A percentile compares a stretch with the other conserved stretches of the same genome.
Conservation (phyloP, 2,888 invertebrate genomes). For the Drosophila imparisetae region DNA sequence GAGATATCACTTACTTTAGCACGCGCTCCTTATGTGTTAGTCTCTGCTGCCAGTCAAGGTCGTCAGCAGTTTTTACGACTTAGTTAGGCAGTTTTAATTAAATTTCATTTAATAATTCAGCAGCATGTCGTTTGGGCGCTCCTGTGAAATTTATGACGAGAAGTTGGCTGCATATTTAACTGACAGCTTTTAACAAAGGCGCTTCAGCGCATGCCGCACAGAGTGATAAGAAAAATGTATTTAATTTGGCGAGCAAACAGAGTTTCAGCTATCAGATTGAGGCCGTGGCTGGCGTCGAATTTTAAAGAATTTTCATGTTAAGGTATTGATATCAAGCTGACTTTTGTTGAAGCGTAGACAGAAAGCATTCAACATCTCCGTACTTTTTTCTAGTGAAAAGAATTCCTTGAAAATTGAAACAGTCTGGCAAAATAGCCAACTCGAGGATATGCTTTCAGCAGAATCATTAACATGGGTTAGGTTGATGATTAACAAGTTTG, state of each 20-base stretch:
- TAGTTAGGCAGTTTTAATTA: slow-evolving; percentile 73
- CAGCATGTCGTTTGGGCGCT: slow-evolving; percentile 32
- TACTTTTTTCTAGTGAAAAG: not conserved
- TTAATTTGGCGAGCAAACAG: not conserved
- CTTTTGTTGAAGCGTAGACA: not conserved
- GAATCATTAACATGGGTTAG: not conserved
- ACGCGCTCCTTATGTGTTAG: slow-evolving; percentile 66
- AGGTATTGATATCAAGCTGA: not conserved
- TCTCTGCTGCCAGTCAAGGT: slow-evolving; percentile 25
- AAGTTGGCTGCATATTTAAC: slow-evolving; percentile 69
- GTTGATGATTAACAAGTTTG: not conserved
- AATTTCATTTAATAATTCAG: slow-evolving; percentile 76
- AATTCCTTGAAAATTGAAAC: not conserved
- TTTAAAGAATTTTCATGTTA: not conserved
- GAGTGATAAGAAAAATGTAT: slow-evolving; percentile 25
- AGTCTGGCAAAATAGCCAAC: not conserved
- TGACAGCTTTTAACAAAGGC: slow-evolving; percentile 10
- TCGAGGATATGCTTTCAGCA: not conserved
- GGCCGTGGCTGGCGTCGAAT: not conserved
- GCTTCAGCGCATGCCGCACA: slow-evolving; percentile 15
- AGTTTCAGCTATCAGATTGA: not conserved
- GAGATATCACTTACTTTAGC: slow-evolving; percentile 56
- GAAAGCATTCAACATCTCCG: not conserved
- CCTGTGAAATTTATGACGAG: slow-evolving; percentile 60
- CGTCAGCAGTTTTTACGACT: slow-evolving; percentile 38